phyloP scores from a whole-genome alignment of 1,140 invertebrate genomes.

The Meloidogyne exigua region DNA sequence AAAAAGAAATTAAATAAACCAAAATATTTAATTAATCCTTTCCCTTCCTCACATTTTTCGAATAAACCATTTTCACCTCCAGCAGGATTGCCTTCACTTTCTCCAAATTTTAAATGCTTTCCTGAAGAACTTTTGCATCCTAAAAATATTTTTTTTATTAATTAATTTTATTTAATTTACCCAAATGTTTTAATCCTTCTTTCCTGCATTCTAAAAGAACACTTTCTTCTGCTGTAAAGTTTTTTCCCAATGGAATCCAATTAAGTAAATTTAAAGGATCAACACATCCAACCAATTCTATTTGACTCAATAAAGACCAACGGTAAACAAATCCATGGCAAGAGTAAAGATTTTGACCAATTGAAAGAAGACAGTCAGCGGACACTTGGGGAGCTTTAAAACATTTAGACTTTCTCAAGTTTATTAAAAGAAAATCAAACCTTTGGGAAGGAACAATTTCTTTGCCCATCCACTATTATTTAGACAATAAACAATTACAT shows the following conservation, averaged over 20 bases:
- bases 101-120: not conserved
- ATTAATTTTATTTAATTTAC: not conserved
- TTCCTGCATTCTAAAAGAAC: not conserved
- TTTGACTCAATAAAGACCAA: not conserved
- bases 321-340: not conserved
- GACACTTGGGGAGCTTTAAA: not conserved
- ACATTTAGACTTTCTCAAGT: too few species aligned
- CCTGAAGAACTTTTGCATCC: not conserved
- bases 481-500: not conserved
- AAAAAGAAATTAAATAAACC: not conserved
- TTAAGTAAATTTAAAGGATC: not conserved
- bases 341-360: not conserved
- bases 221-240: not conserved
- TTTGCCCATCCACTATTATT: not conserved
- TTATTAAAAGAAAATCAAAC: not conserved
- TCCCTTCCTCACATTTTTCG: not conserved
- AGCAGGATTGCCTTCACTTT: not conserved
- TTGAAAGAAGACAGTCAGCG: not conserved
- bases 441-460: not conserved
- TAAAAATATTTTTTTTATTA: not conserved
- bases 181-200: not conserved
- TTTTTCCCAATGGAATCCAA: not conserved
- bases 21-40: not conserved
- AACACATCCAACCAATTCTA: not conserved
- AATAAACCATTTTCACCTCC: not conserved